These are phyloP conservation scores for Uropsilus gracilis DNA, from an alignment of 2,113 vertebrate species.

Conservation along the genomic window DNA sequence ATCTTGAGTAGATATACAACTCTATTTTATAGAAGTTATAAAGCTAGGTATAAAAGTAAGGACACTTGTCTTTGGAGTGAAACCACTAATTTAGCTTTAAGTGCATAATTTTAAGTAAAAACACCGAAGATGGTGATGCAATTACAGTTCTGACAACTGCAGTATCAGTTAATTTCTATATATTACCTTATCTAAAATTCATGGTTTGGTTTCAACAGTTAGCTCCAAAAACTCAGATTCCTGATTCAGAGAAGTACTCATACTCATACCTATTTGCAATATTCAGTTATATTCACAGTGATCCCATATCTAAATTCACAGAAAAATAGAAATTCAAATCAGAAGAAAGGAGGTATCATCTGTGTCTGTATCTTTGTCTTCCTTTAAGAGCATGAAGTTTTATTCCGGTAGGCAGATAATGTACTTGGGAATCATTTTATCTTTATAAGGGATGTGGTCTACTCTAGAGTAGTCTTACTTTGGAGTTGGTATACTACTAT, in stretches of 20 bases:
- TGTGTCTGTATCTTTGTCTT: not conserved
- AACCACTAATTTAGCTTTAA: not conserved
- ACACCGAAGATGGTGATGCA: not conserved
- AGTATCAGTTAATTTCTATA: not conserved
- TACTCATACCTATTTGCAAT: not conserved
- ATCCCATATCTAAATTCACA: not conserved
- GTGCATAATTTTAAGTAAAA: constrained; percentile 16
- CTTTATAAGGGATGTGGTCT: not conserved
- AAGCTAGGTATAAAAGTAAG: not conserved
- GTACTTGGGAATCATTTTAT: not conserved
- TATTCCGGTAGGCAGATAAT: not conserved
- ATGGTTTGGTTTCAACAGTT: not conserved
- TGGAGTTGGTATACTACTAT: not conserved
- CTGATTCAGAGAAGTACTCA: not conserved
- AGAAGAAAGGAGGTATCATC: not conserved
- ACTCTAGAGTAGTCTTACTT: not conserved
- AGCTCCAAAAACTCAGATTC: not conserved
- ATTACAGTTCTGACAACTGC: not conserved
- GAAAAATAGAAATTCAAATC: not conserved
- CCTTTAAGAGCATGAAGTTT: not conserved
- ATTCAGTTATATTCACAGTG: not conserved
- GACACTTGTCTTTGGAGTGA: constrained; percentile 3
- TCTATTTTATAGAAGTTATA: not conserved
- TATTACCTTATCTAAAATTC: constrained; percentile 28
- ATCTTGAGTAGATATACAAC: not conserved